Evolutionary conservation across 2,888 invertebrate genomes (phyloP).

Genomic region (Cataglyphis livida): DNA sequence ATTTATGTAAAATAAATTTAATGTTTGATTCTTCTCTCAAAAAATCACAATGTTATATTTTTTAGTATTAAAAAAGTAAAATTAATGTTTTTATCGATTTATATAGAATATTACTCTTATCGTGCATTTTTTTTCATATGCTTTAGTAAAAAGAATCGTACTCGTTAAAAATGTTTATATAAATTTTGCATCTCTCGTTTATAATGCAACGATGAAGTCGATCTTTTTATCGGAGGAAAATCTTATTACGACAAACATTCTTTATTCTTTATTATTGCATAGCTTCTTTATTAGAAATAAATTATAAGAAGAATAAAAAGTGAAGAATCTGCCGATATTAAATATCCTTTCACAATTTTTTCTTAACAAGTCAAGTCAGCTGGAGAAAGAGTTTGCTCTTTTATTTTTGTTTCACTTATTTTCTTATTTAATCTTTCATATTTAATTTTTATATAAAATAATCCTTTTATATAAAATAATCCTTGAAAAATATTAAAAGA

Average conservation of each 20-base stretch:
- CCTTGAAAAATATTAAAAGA: not conserved
- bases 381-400: not conserved
- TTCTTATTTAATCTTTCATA: not conserved
- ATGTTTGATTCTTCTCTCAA: not conserved
- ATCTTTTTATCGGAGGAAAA: not conserved
- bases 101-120: not conserved
- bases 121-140: not conserved
- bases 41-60: not conserved
- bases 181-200: not conserved
- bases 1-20: not conserved
- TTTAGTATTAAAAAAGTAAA: not conserved
- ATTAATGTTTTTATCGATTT: not conserved
- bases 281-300: not conserved
- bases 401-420: not conserved
- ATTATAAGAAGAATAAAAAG: not conserved
- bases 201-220: not conserved
- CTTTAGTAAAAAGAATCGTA: not conserved
- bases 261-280: not conserved
- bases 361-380: not conserved
- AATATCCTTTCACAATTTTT: not conserved
- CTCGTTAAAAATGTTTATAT: not conserved
- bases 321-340: not conserved
- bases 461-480: not conserved
- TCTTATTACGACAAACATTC: not conserved
- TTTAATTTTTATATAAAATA: not conserved